Percentiles rank a stretch among this genome's conserved stretches.
phyloP scores from a whole-genome alignment of 2,797 vertebrate genomes.

The Sternotherus odoratus region DNA sequence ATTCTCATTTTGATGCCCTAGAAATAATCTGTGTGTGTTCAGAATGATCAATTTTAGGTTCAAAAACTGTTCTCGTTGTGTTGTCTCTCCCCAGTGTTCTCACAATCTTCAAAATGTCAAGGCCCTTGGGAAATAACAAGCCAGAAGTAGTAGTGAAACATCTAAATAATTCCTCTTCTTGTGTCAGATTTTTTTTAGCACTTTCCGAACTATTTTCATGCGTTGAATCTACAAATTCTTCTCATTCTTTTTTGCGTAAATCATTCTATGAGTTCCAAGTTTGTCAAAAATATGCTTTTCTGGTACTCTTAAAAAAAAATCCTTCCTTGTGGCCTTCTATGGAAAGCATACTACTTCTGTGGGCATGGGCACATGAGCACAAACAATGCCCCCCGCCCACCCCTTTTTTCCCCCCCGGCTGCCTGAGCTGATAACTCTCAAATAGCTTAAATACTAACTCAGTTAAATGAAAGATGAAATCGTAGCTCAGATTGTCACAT shows the following conservation, averaged over 20 bases:
- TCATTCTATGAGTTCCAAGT: conserved; percentile 52
- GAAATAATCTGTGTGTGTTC: conserved; percentile 37
- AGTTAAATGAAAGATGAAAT: background rate
- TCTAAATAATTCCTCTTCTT: conserved; percentile 53
- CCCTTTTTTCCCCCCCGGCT: background rate
- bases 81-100: conserved; percentile 37
- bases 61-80: conserved; percentile 38
- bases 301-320: background rate
- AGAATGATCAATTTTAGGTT: background rate
- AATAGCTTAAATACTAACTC: background rate
- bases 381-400: background rate
- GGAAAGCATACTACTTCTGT: background rate
- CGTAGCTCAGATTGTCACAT: background rate
- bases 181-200: conserved; percentile 37
- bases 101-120: conserved; percentile 5
- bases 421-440: background rate
- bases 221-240: background rate
- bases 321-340: background rate
- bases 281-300: background rate
- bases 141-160: conserved; percentile 57
- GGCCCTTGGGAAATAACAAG: conserved; percentile 51
- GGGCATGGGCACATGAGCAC: background rate
- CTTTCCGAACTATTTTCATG: background rate
- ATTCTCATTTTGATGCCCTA: conserved; percentile 37
- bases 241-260: conserved; percentile 41